phyloP scores from a whole-genome alignment of 2,888 invertebrate genomes.

The Byasa hedistus region DNA sequence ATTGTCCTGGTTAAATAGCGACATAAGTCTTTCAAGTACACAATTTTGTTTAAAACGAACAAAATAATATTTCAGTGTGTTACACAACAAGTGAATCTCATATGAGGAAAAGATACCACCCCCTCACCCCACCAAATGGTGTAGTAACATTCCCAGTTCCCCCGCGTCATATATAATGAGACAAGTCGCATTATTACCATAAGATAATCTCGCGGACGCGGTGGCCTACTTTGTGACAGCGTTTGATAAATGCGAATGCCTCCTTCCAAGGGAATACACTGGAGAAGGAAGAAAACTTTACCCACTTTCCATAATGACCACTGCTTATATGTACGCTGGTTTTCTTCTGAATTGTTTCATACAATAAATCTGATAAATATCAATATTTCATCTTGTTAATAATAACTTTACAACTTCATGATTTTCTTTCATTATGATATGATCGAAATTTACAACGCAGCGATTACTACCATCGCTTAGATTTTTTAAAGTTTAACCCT shows the following conservation, averaged over 20 bases:
- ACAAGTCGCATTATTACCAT: conserved; percentile 10
- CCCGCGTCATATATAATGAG: conserved; percentile 8
- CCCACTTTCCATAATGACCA: conserved; percentile 17
- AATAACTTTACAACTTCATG: no score
- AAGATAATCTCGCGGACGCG: conserved; percentile 19
- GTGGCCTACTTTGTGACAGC: conserved; percentile 25
- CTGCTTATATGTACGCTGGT: neutral
- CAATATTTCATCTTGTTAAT: no score
- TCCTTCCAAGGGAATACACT: conserved; percentile 6
- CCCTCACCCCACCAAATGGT: neutral
- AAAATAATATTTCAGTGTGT: no score
- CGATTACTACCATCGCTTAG: no score
- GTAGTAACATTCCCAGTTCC: conserved; percentile 5
- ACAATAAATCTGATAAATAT: neutral
- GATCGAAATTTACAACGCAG: no score
- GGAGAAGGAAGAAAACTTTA: conserved; percentile 7
- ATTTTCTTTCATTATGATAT: no score
- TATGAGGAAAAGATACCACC: neutral
- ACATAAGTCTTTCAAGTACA: no score
- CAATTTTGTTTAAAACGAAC: no score
- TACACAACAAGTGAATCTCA: no score
- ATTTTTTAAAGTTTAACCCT: no score
- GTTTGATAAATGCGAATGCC: conserved; percentile 25
- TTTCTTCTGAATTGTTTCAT: neutral
- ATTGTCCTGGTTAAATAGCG: no score